Percentiles rank a stretch among this genome's conserved stretches.
phyloP scores from a whole-genome alignment of 2,888 invertebrate genomes.

The Parelbella ahira region DNA sequence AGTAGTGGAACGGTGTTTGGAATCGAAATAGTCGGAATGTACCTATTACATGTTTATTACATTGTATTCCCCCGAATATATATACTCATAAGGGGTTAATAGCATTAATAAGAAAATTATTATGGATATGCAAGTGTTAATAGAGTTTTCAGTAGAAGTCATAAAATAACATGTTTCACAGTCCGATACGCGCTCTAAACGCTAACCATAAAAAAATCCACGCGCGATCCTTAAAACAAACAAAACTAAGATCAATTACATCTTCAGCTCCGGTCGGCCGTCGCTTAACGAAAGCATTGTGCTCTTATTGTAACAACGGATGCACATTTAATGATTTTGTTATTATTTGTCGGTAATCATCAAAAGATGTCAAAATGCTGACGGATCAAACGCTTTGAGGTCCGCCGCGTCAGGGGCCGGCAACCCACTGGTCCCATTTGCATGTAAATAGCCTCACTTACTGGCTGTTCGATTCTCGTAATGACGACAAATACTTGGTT shows the following conservation, averaged over 20 bases:
- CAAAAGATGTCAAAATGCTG: constrained; percentile 75
- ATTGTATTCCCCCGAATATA: too few species aligned
- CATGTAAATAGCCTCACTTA: constrained; percentile 55
- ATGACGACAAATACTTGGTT: constrained; percentile 44
- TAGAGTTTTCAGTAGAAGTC: too few species aligned
- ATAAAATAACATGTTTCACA: too few species aligned
- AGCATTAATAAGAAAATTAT: too few species aligned
- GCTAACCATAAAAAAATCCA: constrained; percentile 1
- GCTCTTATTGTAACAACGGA: constrained; percentile 23
- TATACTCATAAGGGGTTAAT: too few species aligned
- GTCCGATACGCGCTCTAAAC: too few species aligned
- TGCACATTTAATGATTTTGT: constrained; percentile 47
- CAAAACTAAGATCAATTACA: constrained; percentile 18
- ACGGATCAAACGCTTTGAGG: constrained; percentile 59
- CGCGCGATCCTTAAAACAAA: constrained; percentile 15
- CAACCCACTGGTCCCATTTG: constrained; percentile 50
- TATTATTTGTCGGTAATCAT: constrained; percentile 73
- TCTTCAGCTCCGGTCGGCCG: constrained; percentile 1
- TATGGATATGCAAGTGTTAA: too few species aligned
- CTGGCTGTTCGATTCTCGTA: constrained; percentile 37
- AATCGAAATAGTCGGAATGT: too few species aligned
- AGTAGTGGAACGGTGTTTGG: too few species aligned
- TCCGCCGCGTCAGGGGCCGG: constrained; percentile 57
- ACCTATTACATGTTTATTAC: too few species aligned
- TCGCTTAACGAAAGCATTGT: constrained; percentile 18